phyloP scores from a whole-genome alignment of 1,140 invertebrate genomes.

The Periplaneta americana region DNA sequence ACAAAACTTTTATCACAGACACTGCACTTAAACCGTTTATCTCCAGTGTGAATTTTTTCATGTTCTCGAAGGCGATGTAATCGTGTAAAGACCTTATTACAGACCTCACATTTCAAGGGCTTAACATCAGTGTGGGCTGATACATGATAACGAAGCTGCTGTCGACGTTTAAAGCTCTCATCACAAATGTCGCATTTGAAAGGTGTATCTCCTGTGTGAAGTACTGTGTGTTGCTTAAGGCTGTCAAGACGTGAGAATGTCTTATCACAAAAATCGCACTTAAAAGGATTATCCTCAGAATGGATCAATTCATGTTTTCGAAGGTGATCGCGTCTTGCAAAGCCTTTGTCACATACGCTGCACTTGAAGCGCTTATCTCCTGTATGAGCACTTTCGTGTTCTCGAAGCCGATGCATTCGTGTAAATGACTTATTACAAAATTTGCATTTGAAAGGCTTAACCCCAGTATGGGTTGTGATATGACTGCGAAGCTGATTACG shows the following conservation, averaged over 20 bases:
- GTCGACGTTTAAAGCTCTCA: slow-evolving; percentile 19
- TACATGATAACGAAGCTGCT: not conserved
- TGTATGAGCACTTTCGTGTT: slow-evolving; percentile 37
- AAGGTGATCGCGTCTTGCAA: slow-evolving; percentile 38
- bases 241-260: slow-evolving; percentile 28
- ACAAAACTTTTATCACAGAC: slow-evolving; percentile 34
- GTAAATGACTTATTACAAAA: not conserved
- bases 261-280: slow-evolving; percentile 32
- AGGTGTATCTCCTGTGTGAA: slow-evolving; percentile 16
- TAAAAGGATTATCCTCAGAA: slow-evolving; percentile 25
- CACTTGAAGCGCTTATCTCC: slow-evolving; percentile 45
- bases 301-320: slow-evolving; percentile 46
- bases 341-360: slow-evolving; percentile 38
- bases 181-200: slow-evolving; percentile 23
- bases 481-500: slow-evolving; percentile 3
- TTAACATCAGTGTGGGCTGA: slow-evolving; percentile 46
- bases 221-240: slow-evolving; percentile 16
- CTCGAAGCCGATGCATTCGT: not conserved
- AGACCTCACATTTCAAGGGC: slow-evolving; percentile 44
- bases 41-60: slow-evolving; percentile 57
- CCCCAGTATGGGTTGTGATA: slow-evolving; percentile 40
- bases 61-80: slow-evolving; percentile 44
- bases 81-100: slow-evolving; percentile 36
- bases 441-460: slow-evolving; percentile 23
- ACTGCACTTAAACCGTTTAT: slow-evolving; percentile 53